phyloP scores from a whole-genome alignment of 2,888 invertebrate genomes.

The Apoda limacodes region DNA sequence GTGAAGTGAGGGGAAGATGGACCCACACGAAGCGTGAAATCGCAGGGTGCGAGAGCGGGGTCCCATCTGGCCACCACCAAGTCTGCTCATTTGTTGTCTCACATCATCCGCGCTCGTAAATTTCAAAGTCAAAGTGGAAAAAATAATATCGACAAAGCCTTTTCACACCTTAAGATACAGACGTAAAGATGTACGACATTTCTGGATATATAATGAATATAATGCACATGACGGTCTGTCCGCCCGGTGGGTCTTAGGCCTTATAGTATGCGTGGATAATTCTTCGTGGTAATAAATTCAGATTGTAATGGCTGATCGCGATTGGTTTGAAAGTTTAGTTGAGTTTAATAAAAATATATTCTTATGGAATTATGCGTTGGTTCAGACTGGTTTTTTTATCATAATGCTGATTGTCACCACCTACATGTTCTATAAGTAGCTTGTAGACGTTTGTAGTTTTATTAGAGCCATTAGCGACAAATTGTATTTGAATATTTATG shows the following conservation, averaged over 20 bases:
- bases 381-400: constrained; percentile 44
- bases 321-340: constrained; percentile 52
- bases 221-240: constrained; percentile 22
- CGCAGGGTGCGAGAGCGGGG: constrained; percentile 52
- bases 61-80: constrained; percentile 51
- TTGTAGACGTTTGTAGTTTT: no score
- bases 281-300: constrained; percentile 65
- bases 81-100: constrained; percentile 67
- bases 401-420: constrained; percentile 39
- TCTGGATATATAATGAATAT: constrained; percentile 28
- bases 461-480: no score
- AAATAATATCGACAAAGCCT: constrained; percentile 57
- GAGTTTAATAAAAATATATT: constrained; percentile 46
- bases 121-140: constrained; percentile 65
- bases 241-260: no score
- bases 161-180: constrained; percentile 52
- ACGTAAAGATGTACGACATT: constrained; percentile 34
- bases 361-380: constrained; percentile 33
- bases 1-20: constrained; percentile 21
- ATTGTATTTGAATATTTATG: no score
- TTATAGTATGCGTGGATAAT: constrained; percentile 62
- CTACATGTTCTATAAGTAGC: constrained; percentile 34
- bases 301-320: constrained; percentile 59
- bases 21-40: constrained; percentile 68
- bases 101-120: constrained; percentile 67